These are phyloP conservation scores for Hydrophis major DNA, from an alignment of 2,797 vertebrate genomes.

Conservation along the genomic window DNA sequence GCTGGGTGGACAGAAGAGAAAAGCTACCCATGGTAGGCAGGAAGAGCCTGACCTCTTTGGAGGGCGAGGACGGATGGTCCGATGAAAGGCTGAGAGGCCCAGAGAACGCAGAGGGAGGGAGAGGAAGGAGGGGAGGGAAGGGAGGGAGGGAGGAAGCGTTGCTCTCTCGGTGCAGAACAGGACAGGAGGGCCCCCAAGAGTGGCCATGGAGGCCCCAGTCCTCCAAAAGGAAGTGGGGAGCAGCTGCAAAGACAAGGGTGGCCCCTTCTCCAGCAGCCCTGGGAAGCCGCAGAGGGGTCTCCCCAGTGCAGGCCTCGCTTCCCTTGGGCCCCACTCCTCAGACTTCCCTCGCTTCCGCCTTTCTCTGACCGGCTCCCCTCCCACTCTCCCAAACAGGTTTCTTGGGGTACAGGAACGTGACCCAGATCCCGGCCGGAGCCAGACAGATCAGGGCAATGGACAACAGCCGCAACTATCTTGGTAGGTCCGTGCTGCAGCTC, in stretches of 20 bases:
- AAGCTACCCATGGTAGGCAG: not conserved
- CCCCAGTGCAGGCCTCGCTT: no score
- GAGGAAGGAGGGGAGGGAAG: not conserved
- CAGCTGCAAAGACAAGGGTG: not conserved
- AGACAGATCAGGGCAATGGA: constrained; percentile 72
- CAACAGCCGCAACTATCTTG: constrained; percentile 74
- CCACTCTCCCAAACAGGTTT: constrained; percentile 44
- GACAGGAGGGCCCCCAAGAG: not conserved
- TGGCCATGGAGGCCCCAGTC: not conserved
- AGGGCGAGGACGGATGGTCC: not conserved
- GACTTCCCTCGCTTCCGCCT: not conserved
- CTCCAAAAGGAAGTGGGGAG: not conserved
- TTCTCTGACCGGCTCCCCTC: constrained; percentile 16
- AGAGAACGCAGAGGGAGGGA: not conserved
- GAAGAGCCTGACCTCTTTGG: not conserved
- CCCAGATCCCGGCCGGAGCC: constrained; percentile 74
- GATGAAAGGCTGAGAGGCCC: not conserved
- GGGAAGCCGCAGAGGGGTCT: not conserved
- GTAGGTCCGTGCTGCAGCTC: constrained; percentile 43
- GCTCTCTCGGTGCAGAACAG: not conserved
- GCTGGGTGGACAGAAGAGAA: not conserved
- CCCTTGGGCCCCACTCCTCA: not conserved
- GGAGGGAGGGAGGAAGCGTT: not conserved
- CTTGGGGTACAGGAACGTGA: constrained; percentile 75
- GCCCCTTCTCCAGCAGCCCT: not conserved